Conservation (phyloP, 1,140 invertebrate species). For the Zaprionus ghesquierei region DNA sequence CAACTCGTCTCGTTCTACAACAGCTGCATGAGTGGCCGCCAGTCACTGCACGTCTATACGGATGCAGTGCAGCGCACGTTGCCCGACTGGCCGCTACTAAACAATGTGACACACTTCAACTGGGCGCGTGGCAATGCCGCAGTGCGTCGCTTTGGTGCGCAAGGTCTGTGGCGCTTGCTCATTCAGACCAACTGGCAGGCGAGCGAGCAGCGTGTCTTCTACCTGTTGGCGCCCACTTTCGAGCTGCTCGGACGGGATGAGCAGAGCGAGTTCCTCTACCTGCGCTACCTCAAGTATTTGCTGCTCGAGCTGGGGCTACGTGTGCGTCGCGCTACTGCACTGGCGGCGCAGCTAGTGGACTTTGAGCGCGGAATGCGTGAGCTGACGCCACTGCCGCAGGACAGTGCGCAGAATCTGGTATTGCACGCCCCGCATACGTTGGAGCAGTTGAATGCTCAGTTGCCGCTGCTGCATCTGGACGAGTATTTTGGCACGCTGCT, state of each 20-base stretch:
- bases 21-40: slow-evolving; percentile 48
- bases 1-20: slow-evolving; percentile 47
- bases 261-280: slow-evolving; percentile 52
- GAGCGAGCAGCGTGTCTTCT: slow-evolving; percentile 64
- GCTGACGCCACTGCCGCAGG: not conserved
- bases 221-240: slow-evolving; percentile 62
- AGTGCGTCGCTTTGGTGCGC: slow-evolving; percentile 56
- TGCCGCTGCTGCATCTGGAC: slow-evolving; percentile 50
- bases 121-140: slow-evolving; percentile 52
- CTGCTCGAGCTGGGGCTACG: slow-evolving; percentile 65
- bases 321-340: slow-evolving; percentile 40
- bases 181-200: slow-evolving; percentile 72
- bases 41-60: slow-evolving; percentile 48
- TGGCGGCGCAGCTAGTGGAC: slow-evolving; percentile 50
- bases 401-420: slow-evolving; percentile 30
- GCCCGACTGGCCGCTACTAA: slow-evolving; percentile 52
- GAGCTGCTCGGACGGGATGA: slow-evolving; percentile 36
- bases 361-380: slow-evolving; percentile 55
- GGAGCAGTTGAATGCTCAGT: slow-evolving; percentile 26
- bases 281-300: slow-evolving; percentile 64
- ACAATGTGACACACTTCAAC: slow-evolving; percentile 34
- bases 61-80: slow-evolving; percentile 38
- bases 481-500: slow-evolving; percentile 55
- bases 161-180: slow-evolving; percentile 53
- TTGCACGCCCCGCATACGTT: slow-evolving; percentile 55